These are phyloP conservation scores for Psylliodes chrysocephalus DNA, from an alignment of 2,888 invertebrate species.

Conservation along the genomic window DNA sequence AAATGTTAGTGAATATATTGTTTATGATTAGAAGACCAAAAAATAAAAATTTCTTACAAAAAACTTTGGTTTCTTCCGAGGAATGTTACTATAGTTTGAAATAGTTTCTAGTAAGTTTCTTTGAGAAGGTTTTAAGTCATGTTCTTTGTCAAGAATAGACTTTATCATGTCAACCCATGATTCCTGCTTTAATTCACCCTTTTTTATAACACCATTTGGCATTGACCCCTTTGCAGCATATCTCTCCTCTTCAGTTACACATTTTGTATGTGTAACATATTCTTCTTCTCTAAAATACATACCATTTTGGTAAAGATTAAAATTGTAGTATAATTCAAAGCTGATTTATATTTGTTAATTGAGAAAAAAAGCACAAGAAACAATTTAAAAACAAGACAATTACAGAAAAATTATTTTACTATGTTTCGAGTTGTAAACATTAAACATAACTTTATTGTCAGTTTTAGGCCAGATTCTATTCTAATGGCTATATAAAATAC, in stretches of 20 bases:
- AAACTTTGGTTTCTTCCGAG: conserved; percentile 87
- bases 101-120: conserved; percentile 74
- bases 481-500: too few species aligned
- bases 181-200: conserved; percentile 88
- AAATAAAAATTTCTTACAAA: conserved; percentile 59
- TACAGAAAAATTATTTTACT: too few species aligned
- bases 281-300: conserved; percentile 74
- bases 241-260: conserved; percentile 86
- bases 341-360: too few species aligned
- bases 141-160: conserved; percentile 70
- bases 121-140: conserved; percentile 68
- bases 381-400: too few species aligned
- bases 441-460: too few species aligned
- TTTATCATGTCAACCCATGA: conserved; percentile 82
- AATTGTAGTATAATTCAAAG: too few species aligned
- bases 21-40: neutral
- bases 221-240: conserved; percentile 87
- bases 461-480: too few species aligned
- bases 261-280: conserved; percentile 83
- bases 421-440: too few species aligned
- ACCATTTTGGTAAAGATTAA: too few species aligned
- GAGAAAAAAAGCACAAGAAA: too few species aligned
- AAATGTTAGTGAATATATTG: too few species aligned
- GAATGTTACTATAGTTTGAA: conserved; percentile 79
- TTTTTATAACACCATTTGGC: conserved; percentile 76